Evolutionary conservation across 2,888 invertebrate genomes (phyloP).

Genomic region (Cistogaster globosa): DNA sequence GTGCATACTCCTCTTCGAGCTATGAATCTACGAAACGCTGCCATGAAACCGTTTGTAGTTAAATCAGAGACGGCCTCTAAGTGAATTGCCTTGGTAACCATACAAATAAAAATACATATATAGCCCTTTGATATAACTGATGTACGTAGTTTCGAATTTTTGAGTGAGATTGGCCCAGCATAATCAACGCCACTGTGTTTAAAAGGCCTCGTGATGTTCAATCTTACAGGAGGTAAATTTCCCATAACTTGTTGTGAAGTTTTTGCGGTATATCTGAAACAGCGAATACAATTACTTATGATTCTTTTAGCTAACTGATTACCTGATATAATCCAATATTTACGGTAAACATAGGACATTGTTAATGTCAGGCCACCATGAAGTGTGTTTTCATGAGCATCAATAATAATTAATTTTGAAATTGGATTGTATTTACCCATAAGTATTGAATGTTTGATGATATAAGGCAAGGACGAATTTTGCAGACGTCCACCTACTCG

Average conservation of each 20-base stretch:
- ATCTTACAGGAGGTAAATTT: conserved; percentile 7
- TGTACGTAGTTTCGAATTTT: conserved; percentile 54
- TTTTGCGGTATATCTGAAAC: conserved; percentile 42
- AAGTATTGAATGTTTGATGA: conserved; percentile 6
- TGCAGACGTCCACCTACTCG: conserved; percentile 19
- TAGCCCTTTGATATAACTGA: conserved; percentile 52
- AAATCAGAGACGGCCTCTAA: conserved; percentile 68
- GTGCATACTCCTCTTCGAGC: conserved; percentile 54
- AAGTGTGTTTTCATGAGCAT: conserved; percentile 21
- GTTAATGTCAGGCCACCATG: conserved; percentile 40
- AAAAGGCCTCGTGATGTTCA: conserved; percentile 26
- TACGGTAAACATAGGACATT: conserved; percentile 45
- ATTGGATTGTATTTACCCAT: conserved; percentile 30
- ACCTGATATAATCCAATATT: conserved; percentile 33
- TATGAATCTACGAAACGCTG: conserved; percentile 62
- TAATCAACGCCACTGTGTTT: too few species aligned
- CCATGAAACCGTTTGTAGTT: conserved; percentile 65
- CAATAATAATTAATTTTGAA: conserved; percentile 15
- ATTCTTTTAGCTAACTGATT: conserved; percentile 26
- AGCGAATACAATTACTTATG: conserved; percentile 45
- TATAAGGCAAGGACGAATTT: background rate
- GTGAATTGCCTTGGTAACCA: conserved; percentile 68
- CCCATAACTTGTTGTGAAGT: conserved; percentile 39
- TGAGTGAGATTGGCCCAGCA: conserved; percentile 42
- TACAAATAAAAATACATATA: conserved; percentile 68